phyloP scores from a whole-genome alignment of 2,797 vertebrate species.

The Momotus momota region DNA sequence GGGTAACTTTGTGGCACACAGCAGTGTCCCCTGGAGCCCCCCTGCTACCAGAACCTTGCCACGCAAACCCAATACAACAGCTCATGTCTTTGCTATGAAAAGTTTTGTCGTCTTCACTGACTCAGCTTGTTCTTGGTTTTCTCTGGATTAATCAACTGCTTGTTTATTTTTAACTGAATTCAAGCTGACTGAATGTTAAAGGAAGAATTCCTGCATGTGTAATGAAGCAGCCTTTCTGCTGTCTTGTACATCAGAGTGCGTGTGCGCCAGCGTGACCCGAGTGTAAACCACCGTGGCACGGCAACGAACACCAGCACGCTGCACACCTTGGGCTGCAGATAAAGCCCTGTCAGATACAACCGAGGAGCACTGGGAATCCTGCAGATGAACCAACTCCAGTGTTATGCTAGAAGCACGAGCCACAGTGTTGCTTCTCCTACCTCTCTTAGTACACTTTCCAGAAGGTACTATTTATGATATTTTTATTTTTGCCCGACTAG shows the following conservation, averaged over 20 bases:
- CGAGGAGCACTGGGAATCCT: accelerated
- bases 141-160: neutral
- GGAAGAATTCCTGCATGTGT: neutral
- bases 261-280: accelerated
- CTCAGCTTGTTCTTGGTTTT: neutral
- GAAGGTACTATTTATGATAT: neutral
- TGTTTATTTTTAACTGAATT: neutral
- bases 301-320: neutral
- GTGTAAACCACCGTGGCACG: neutral
- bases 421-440: accelerated
- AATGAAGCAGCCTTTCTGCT: neutral
- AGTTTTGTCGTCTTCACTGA: neutral
- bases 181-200: neutral
- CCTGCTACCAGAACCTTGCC: neutral
- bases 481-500: neutral
- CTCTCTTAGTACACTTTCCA: neutral
- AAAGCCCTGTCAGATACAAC: accelerated
- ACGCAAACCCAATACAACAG: neutral
- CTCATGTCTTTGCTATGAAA: neutral
- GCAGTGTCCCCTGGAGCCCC: neutral
- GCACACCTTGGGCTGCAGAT: neutral
- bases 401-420: accelerated
- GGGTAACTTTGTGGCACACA: neutral
- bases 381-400: neutral
- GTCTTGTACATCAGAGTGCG: accelerated